Evolutionary conservation across 2,888 invertebrate species (phyloP).

Genomic region (Drosophila bunnanda): DNA sequence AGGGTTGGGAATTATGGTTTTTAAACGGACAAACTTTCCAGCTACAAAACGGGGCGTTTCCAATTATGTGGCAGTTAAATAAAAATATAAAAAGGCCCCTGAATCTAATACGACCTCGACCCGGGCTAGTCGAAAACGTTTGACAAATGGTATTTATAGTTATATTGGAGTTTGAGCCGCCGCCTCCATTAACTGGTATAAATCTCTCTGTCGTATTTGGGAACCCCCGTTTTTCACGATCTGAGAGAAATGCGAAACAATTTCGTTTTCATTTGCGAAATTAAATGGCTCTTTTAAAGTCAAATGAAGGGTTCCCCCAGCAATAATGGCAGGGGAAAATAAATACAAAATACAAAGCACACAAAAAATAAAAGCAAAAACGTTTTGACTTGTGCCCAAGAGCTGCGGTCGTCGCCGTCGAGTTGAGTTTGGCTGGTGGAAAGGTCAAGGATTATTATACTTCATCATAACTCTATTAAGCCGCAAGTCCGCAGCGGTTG

Average conservation of each 20-base stretch:
- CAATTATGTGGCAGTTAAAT: constrained; percentile 6
- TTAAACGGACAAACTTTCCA: background rate
- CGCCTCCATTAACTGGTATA: constrained; percentile 2
- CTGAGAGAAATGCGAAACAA: constrained; percentile 26
- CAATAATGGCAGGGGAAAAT: constrained; percentile 12
- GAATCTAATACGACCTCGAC: constrained; percentile 29
- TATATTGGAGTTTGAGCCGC: background rate
- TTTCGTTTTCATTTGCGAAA: constrained; percentile 41
- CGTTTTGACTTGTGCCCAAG: constrained; percentile 48
- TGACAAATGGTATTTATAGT: background rate
- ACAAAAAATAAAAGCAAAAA: constrained; percentile 27
- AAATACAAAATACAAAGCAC: constrained; percentile 21
- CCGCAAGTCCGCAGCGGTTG: constrained; percentile 42
- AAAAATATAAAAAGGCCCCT: background rate
- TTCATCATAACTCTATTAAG: constrained; percentile 79
- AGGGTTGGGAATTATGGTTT: constrained; percentile 2
- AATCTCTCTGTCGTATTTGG: constrained; percentile 14
- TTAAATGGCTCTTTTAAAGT: constrained; percentile 58
- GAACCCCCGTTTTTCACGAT: background rate
- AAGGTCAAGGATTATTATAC: constrained; percentile 82
- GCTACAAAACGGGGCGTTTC: constrained; percentile 18
- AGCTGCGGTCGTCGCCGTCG: constrained; percentile 33
- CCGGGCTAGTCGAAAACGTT: background rate
- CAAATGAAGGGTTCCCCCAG: constrained; percentile 48
- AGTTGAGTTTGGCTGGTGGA: constrained; percentile 68